Base-by-base conservation (phyloP, 2,797 vertebrate genomes). In the Poecilia picta region DNA sequence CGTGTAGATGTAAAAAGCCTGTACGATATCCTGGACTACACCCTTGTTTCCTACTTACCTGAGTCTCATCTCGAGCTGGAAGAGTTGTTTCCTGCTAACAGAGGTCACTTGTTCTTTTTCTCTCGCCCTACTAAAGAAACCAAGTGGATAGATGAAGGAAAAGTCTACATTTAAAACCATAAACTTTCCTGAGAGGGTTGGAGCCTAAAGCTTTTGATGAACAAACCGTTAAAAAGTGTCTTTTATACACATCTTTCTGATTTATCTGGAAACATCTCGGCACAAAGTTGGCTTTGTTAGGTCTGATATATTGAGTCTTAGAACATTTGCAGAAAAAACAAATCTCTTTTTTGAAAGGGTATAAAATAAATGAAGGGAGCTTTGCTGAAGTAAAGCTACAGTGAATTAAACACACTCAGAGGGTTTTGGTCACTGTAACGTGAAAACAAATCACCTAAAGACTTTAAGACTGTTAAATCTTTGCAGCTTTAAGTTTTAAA, bases 381-480 rank as follows among this genome's bases (percentile, higher is more conserved):
- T 90, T 90, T 85, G 83, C 82, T 70, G 49, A 85, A 83, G 74
- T 73, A 72, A 74, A 80, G 83, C 83, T 76, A 87, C 85, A 79
- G 74, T 87, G 87, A 90, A 92, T 93, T 93, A 91, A 91, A 92
- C 91, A 87, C 91, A 80, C 87, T 91, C 83, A 41, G 79, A 84
- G 77, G 87, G 88, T 92, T 91, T 64, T 84, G 80, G 81, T 91
- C 81, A 85, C 85, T 92, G 88, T 89, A 85, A 87, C 66, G 85
- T 85, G 74, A 89, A 89, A 93, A 91, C 82, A 85, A 93, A 94
- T 94, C 91, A 94, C 88, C 88, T 91, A 87, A 94, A 89, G 94
- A 95, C 94, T 93, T 93, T 91, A 95, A 94, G 95, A 96, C 95
- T 96, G 95, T 96, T 96, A 95, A 93, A 93, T 89, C 90, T 93